Evolutionary conservation across 2,797 vertebrate genomes (phyloP), one percentile per base, ranked within the genome.

Genomic region (Sebastes minor): DNA sequence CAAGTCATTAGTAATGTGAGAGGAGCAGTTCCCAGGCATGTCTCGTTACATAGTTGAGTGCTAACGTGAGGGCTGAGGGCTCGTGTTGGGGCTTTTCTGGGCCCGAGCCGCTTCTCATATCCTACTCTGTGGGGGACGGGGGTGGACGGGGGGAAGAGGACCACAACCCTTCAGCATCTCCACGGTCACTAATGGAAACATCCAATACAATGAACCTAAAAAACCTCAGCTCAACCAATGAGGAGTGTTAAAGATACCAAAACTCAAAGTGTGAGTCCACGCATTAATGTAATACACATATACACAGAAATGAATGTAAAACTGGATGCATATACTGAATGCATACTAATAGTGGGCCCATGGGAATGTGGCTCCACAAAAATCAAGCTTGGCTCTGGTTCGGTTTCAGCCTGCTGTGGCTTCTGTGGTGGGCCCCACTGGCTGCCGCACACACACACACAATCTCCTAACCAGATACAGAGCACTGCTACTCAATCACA

Each of bases 1-100:
- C 82, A 92, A 94, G 91, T 89, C 91, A 93, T 94, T 93, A 94
- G 93, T 92, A 93, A 94, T 83, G 73, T 87, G 90, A 94, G 93
- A 91, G 75, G 84, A 87, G 91, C 81, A 22, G 81, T 93, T 93
- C 91, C 88, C 92, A 92, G 92, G 87, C 91, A 90, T 86, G 89
- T 89, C 86, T 86, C 60, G 65, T 90, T 92, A 89, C 90, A 90
- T 89, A 92, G 85, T 13, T 86, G 81, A 91, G 87, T 79, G 84
- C 91, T 91, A 90, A 89, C 82, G 80, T 85, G 82, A 77, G 75
- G 80, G 86, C 77, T 77, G 71, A 76, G 75, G 88, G 79, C 84
- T 80, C 25, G 46, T 75, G 87, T 80, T 87, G 75, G 81, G 81
- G 76, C 71, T 86, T 81, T 74, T 57, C 81, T 67, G 72, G 69